A percentile compares a stretch with the other conserved stretches of the same genome.
Evolutionary conservation across 2,888 invertebrate genomes (phyloP).

Genomic region (Prostheceraeus crozeri): DNA sequence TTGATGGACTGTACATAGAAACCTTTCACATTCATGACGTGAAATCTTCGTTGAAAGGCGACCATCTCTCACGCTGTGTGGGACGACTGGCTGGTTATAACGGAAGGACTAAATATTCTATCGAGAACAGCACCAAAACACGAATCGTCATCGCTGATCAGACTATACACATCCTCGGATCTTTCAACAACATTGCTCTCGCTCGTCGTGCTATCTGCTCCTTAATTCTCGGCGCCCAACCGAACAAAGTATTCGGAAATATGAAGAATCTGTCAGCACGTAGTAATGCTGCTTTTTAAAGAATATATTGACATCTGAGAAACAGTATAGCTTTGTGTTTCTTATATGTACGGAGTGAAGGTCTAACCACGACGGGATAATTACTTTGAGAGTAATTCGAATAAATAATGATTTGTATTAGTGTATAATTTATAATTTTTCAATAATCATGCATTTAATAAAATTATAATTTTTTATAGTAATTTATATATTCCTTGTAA

Average conservation of each 20-base stretch:
- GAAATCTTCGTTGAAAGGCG: slow-evolving; percentile 62
- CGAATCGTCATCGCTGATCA: slow-evolving; percentile 90
- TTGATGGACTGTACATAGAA: slow-evolving; percentile 93
- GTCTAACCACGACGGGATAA: too few species aligned
- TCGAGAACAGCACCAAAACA: slow-evolving; percentile 96
- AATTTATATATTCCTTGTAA: too few species aligned
- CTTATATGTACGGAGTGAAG: too few species aligned
- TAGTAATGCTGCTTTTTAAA: slow-evolving; percentile 58
- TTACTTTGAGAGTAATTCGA: too few species aligned
- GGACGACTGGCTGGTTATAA: slow-evolving; percentile 96
- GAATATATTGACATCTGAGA: too few species aligned
- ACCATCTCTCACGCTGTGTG: slow-evolving; percentile 87
- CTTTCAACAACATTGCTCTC: slow-evolving; percentile 87
- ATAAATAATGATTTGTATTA: too few species aligned
- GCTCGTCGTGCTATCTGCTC: slow-evolving; percentile 90
- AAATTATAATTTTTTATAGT: too few species aligned
- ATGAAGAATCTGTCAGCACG: too few species aligned
- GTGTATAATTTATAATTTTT: too few species aligned
- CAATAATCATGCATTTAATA: too few species aligned
- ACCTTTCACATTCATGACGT: slow-evolving; percentile 87
- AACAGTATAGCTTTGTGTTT: too few species aligned
- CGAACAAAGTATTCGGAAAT: slow-evolving; percentile 96
- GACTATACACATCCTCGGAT: slow-evolving; percentile 91
- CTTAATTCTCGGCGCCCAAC: slow-evolving; percentile 83
- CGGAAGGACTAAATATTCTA: slow-evolving; percentile 90